Base-by-base conservation (phyloP, 2,888 invertebrate genomes). In the Temnothorax unifasciatus region DNA sequence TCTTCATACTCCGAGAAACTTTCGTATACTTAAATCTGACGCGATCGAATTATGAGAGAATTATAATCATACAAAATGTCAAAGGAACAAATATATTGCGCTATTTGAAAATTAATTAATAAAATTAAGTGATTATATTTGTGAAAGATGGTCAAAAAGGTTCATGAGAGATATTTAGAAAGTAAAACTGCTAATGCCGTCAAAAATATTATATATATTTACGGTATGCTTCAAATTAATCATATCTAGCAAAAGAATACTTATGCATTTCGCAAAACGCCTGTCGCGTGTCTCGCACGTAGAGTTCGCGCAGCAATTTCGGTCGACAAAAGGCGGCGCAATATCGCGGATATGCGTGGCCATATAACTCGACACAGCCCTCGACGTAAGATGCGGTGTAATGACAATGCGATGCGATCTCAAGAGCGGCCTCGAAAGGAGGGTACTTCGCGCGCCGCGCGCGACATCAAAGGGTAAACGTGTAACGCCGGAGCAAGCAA, bases 401-500 rank as follows among this genome's bases (percentile, higher is more conserved):
- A 73, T 84, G 75, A 84, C 82, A 68, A 85, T 83, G 83, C 74
- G 83, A 63, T 68, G 66, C 79, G 81, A 84, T 86, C 84, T 84
- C 86, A 73, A 79, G 84, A 68, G 54, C 64, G 81, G 25, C 64
- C 64, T 89, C 71, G 83, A 83, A 82, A 83, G 82, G 8, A 44
- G 54, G 9, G 50, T 73, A 44, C 57, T 86, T 84, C 66, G 52
- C 71, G 66, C 66, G 82, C 41, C 69, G 71, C 34, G 29, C 34
- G 34, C 47, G 64, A 86, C 79, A 87, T 87, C 88, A 88, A 88
- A 88, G 87, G 68, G 25, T 57, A 76, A 61, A 18, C 41, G 47
- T n/a, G n/a, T 34, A n/a, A 54, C 18, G 44, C 6, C 44, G 41
- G 29, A 61, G 71, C 50, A 13, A 63, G 38, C 75, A 68, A 61